Evolutionary conservation across 1,140 invertebrate genomes (phyloP).

Genomic region (Pinna nobilis): DNA sequence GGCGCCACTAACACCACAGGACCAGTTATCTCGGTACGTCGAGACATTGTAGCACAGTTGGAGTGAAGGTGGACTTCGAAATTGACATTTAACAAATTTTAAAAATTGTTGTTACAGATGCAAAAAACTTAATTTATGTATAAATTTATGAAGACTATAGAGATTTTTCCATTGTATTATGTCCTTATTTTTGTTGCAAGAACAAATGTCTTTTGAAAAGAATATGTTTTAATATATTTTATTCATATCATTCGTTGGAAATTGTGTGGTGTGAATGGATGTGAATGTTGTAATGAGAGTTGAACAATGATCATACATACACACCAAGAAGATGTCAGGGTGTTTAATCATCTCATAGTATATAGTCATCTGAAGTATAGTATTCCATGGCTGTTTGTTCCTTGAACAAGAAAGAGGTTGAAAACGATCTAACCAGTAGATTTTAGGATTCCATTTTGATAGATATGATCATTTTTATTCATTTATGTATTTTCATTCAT

Average conservation of each 20-base stretch:
- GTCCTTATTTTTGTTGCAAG: constrained; percentile 6
- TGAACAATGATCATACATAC: neutral
- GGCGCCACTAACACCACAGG: constrained; percentile 64
- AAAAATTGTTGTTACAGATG: constrained; percentile 15
- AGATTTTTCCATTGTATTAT: neutral
- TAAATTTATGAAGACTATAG: constrained; percentile 4
- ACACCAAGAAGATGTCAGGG: constrained; percentile 8
- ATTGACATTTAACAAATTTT: constrained; percentile 3
- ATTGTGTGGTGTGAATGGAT: constrained; percentile 11
- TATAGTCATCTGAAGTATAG: constrained; percentile 8
- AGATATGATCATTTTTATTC: too few species aligned
- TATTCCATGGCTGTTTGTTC: constrained; percentile 2
- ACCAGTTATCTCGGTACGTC: constrained; percentile 69
- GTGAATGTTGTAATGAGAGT: constrained; percentile 6
- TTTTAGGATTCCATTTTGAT: too few species aligned
- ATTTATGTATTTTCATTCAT: constrained; percentile 8
- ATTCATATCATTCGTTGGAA: constrained; percentile 11
- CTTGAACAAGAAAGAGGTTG: too few species aligned
- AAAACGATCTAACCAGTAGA: too few species aligned
- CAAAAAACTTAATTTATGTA: too few species aligned
- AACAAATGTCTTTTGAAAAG: neutral
- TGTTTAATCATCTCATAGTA: neutral
- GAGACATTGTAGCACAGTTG: constrained; percentile 64
- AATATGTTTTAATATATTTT: constrained; percentile 25
- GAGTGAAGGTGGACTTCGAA: constrained; percentile 12